A percentile compares a stretch with the other conserved stretches of the same genome.
Conservation (phyloP, 2,113 vertebrate species). For the Paradoxurus hermaphroditus region DNA sequence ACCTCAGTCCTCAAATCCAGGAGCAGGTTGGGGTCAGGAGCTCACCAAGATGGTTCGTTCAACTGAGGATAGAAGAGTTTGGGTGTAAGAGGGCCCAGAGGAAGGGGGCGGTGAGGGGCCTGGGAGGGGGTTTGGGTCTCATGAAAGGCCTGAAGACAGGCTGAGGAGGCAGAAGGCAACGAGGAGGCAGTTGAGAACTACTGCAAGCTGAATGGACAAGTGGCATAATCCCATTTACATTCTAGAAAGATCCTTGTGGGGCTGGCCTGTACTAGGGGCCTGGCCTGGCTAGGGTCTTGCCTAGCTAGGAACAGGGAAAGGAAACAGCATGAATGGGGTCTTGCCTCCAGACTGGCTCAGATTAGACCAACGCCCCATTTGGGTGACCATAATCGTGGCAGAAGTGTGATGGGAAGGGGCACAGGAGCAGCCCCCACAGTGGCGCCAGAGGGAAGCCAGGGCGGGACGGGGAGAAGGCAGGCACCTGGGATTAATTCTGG, state of each 20-base stretch:
- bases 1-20: neutral
- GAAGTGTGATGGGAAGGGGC: neutral
- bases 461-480: neutral
- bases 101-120: neutral
- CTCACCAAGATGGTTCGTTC: neutral
- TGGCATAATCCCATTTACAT: too few relatives aligned
- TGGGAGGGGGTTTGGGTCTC: fast-evolving
- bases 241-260: neutral
- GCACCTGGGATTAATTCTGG: neutral
- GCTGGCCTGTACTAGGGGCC: fast-evolving
- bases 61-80: fast-evolving
- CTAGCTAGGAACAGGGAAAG: too few relatives aligned
- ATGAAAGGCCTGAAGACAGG: neutral
- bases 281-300: too few relatives aligned
- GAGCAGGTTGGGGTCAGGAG: neutral
- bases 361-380: neutral
- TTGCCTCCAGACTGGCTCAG: neutral
- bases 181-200: neutral
- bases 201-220: fast-evolving
- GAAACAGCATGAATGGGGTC: neutral
- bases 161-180: neutral
- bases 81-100: neutral
- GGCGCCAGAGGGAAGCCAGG: fast-evolving
- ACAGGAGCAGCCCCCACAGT: neutral
- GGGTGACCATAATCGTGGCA: neutral